Evolutionary conservation across 2,888 invertebrate species (phyloP).

Genomic region (Endotricha flammealis): DNA sequence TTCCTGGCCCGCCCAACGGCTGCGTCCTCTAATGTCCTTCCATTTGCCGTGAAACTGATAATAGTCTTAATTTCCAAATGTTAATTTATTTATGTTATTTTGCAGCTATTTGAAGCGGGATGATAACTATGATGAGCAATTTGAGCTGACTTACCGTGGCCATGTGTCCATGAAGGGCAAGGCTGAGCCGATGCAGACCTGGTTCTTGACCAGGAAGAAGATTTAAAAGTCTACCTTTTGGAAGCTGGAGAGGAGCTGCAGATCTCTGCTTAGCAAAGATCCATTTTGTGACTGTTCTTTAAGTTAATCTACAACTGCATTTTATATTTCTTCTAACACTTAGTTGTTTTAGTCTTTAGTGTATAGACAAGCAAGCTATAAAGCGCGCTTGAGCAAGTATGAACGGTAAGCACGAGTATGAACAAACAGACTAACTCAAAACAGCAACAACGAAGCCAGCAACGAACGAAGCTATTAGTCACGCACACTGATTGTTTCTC

Average conservation of each 20-base stretch:
- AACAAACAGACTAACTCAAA: too few relatives aligned
- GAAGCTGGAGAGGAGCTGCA: constrained; percentile 1
- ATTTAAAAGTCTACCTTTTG: constrained; percentile 21
- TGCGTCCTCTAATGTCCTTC: too few relatives aligned
- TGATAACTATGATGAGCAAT: constrained; percentile 90
- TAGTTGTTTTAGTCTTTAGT: too few relatives aligned
- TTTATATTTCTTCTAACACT: background rate
- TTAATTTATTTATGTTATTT: too few relatives aligned
- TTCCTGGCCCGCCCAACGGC: too few relatives aligned
- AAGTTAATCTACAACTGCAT: background rate
- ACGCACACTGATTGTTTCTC: too few relatives aligned
- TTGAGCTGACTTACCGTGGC: constrained; percentile 90
- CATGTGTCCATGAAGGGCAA: constrained; percentile 96
- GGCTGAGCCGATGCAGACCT: constrained; percentile 95
- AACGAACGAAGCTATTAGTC: too few relatives aligned
- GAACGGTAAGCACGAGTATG: too few relatives aligned
- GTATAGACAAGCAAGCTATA: too few relatives aligned
- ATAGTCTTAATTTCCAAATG: constrained; percentile 2
- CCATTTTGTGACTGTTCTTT: background rate
- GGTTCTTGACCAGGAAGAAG: constrained; percentile 83
- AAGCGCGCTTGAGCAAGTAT: too few relatives aligned
- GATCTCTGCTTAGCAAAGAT: background rate
- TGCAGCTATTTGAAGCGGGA: constrained; percentile 87
- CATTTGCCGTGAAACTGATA: too few relatives aligned
- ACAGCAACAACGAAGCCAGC: too few relatives aligned